These are phyloP conservation scores for Ostrea edulis DNA, from an alignment of 1,140 invertebrate genomes.

Conservation along the genomic window DNA sequence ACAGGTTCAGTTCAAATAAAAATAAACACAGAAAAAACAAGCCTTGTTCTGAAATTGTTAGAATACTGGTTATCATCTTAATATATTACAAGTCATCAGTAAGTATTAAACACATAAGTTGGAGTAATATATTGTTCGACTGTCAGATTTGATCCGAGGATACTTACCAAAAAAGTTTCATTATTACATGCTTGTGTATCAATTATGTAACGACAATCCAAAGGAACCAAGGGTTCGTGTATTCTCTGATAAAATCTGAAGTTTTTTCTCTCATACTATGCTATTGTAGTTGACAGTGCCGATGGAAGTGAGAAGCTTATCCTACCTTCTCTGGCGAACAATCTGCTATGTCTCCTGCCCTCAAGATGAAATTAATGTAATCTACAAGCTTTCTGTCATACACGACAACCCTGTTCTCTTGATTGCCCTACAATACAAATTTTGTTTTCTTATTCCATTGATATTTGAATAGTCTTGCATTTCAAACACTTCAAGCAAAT, in stretches of 20 bases:
- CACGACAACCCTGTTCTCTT: slow-evolving; percentile 76
- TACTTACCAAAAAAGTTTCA: neutral
- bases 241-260: too few species aligned
- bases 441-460: neutral
- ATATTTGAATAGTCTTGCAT: too few species aligned
- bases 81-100: neutral
- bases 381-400: slow-evolving; percentile 79
- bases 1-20: neutral
- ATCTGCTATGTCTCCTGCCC: slow-evolving; percentile 75
- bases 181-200: neutral
- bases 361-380: slow-evolving; percentile 79
- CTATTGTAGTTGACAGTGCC: too few species aligned
- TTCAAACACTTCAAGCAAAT: too few species aligned
- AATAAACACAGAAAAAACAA: too few species aligned
- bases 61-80: too few species aligned
- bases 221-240: neutral
- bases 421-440: slow-evolving; percentile 75
- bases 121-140: too few species aligned
- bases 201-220: neutral
- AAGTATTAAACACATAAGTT: too few species aligned
- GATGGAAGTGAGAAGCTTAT: neutral
- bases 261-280: too few species aligned
- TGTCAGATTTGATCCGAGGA: too few species aligned
- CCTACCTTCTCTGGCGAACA: slow-evolving; percentile 76
- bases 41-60: too few species aligned